Percentiles rank a stretch among this genome's conserved stretches.
phyloP scores from a whole-genome alignment of 2,888 invertebrate genomes.

The Nebria salina region DNA sequence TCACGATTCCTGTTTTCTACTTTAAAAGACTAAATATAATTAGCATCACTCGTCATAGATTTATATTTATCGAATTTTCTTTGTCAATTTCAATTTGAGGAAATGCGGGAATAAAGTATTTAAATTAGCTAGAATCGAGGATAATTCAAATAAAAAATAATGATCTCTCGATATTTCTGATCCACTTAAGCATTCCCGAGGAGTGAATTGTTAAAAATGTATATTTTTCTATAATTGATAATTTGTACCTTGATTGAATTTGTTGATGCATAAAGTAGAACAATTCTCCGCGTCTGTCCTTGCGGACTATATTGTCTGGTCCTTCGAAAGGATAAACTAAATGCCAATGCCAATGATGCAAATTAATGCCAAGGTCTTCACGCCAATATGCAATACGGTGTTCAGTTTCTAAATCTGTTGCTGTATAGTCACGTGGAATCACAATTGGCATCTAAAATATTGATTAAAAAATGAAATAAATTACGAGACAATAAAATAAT shows the following conservation, averaged over 20 bases:
- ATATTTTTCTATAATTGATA: no score
- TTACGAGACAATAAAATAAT: background rate
- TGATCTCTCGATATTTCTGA: no score
- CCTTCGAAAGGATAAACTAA: constrained; percentile 84
- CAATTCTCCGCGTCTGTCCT: constrained; percentile 81
- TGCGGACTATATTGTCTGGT: constrained; percentile 70
- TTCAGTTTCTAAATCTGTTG: constrained; percentile 77
- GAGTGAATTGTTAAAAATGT: no score
- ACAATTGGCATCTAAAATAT: constrained; percentile 69
- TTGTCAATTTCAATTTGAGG: no score
- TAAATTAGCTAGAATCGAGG: no score
- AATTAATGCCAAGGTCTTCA: constrained; percentile 85
- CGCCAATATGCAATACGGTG: constrained; percentile 86
- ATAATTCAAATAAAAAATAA: no score
- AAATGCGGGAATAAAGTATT: no score
- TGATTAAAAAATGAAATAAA: background rate
- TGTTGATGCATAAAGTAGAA: constrained; percentile 85
- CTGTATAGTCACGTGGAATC: constrained; percentile 80
- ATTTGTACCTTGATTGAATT: constrained; percentile 66
- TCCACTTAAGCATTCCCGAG: no score
- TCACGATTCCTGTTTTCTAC: no score
- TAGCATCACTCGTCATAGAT: no score
- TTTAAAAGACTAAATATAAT: no score
- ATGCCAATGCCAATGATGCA: constrained; percentile 94
- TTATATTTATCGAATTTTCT: no score